Conservation (phyloP, 1,140 invertebrate species). For the Heliconius hewitsoni region DNA sequence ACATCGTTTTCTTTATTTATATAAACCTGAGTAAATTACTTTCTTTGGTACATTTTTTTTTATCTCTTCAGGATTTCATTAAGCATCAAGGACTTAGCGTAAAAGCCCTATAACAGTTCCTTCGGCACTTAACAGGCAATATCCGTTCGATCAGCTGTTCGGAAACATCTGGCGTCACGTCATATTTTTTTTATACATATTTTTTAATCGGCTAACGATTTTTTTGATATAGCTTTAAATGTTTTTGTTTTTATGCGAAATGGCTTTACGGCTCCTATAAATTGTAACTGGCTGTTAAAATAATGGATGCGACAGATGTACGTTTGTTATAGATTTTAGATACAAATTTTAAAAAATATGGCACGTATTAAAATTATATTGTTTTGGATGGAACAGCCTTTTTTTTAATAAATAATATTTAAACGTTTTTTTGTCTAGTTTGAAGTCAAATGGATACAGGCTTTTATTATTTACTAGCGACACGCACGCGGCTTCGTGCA, state of each 20-base stretch:
- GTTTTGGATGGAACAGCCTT: background rate
- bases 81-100: conserved; percentile 8
- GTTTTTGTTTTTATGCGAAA: conserved; percentile 29
- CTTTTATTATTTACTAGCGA: no score
- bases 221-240: conserved; percentile 41
- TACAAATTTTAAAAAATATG: conserved; percentile 5
- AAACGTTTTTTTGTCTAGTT: background rate
- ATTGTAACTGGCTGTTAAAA: conserved; percentile 14
- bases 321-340: conserved; percentile 16
- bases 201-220: conserved; percentile 45
- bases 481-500: no score
- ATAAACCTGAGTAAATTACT: background rate
- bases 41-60: background rate
- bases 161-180: conserved; percentile 53
- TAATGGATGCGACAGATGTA: conserved; percentile 21
- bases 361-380: background rate
- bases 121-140: conserved; percentile 51
- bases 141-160: conserved; percentile 58
- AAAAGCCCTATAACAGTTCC: conserved; percentile 23
- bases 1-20: background rate
- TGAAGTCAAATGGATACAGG: background rate
- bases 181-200: conserved; percentile 46
- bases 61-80: conserved; percentile 7
- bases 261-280: conserved; percentile 25
- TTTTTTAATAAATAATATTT: background rate